Base-by-base conservation (phyloP, 1,140 invertebrate species). In the Saxidomus purpurata region DNA sequence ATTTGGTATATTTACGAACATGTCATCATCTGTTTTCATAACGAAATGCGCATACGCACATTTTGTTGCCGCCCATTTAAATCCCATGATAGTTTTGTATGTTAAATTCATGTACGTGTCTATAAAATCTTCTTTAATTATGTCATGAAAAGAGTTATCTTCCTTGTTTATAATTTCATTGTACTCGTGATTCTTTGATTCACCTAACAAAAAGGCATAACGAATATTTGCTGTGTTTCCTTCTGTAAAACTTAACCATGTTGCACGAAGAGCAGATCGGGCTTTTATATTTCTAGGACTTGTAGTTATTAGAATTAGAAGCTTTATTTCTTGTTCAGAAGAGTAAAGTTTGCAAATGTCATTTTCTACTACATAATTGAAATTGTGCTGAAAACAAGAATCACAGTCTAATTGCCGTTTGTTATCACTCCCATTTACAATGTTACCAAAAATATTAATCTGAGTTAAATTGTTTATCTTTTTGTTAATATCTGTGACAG, bases 41-140 rank as follows among this genome's bases (percentile, higher is more conserved):
- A 92, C 79, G 89, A 90, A 95, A 85, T 63, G 87, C 1, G 97
- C 97, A 91, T 96, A 96, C 87, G 92, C 90, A 94, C 95, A 97
- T 95, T 97, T 96, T 94, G 97, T 97, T 13, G 96, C 96, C 67
- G 97, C 97, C 97, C 98, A 98, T 94, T 98, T 98, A 34, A 98
- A 96, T 4, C 97, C 97, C 97, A 98, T 98, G 3, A 97, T 97
- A 94, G 98, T 98, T 94, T 98, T 98, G 92, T 98, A 98, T 0
- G 98, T 98, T 95, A 98, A 96, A 95, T 98, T 98, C 85, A 97
- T 96, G 93, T 98, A 98, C 47, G 96, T 96, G 95, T 98, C 98
- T 17, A 96, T 89, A 95, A 98, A 98, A 92, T 97, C 97, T 25
- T 97, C 98, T 96, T 98, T 97, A 38, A 98, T 96, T 87, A 98